Percentiles rank a stretch among this genome's conserved stretches.
Evolutionary conservation across 2,797 vertebrate genomes (phyloP).

Genomic region (Falco novaeseelandiae): DNA sequence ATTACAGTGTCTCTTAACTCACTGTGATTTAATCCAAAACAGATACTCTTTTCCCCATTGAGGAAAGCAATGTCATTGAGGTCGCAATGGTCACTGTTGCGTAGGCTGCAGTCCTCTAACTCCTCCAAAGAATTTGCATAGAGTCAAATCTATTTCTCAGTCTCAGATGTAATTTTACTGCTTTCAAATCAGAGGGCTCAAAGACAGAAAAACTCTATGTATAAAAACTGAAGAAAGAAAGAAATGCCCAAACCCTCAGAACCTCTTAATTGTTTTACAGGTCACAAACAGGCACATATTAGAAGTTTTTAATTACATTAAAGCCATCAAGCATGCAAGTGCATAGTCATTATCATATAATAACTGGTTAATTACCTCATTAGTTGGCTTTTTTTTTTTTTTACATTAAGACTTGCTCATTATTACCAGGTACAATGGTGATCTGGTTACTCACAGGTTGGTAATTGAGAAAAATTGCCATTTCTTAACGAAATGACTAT

Average conservation of each 20-base stretch:
- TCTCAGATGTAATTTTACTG: neutral
- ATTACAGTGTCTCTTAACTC: neutral
- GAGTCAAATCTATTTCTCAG: neutral
- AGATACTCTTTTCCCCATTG: neutral
- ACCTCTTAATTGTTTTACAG: neutral
- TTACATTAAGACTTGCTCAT: neutral
- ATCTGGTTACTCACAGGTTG: neutral
- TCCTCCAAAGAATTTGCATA: neutral
- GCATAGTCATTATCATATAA: neutral
- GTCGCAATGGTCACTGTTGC: neutral
- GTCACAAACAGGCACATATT: neutral
- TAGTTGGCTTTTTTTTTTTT: neutral
- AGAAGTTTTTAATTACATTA: neutral
- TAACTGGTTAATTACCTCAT: neutral
- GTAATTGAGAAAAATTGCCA: neutral
- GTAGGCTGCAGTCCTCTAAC: neutral
- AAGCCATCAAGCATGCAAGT: neutral
- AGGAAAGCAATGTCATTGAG: neutral
- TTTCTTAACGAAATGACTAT: neutral
- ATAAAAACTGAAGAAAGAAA: neutral
- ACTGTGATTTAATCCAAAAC: neutral
- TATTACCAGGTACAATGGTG: neutral
- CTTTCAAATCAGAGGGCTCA: neutral
- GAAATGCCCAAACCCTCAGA: neutral
- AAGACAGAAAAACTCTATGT: neutral